These are phyloP conservation scores for Opisthograptis luteolata DNA, from an alignment of 2,888 invertebrate species.

Conservation along the genomic window DNA sequence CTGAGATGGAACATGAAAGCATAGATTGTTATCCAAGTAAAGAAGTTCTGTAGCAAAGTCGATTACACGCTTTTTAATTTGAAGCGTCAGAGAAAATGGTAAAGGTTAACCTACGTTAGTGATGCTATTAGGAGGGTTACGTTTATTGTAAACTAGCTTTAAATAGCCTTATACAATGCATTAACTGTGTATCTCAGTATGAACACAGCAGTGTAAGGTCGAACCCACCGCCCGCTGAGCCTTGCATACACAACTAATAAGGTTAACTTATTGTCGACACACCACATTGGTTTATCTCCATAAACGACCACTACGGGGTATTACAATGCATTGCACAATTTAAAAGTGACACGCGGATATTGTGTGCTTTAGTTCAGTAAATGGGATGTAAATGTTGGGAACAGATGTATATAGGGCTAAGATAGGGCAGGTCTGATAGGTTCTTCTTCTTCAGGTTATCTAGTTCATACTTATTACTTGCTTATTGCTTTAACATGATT, in stretches of 20 bases:
- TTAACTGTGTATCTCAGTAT: conserved; percentile 42
- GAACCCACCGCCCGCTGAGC: conserved; percentile 54
- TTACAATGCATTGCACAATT: conserved; percentile 18
- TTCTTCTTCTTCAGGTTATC: background rate
- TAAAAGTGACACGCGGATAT: conserved; percentile 19
- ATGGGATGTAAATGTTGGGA: background rate
- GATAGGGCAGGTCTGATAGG: no score
- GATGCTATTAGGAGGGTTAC: background rate
- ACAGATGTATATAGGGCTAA: no score
- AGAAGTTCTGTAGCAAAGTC: no score
- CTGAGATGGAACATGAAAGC: no score
- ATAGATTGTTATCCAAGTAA: no score
- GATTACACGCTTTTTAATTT: background rate
- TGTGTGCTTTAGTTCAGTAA: conserved; percentile 10
- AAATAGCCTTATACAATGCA: conserved; percentile 20
- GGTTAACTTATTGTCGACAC: conserved; percentile 72
- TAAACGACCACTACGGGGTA: conserved; percentile 32
- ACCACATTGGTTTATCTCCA: conserved; percentile 63
- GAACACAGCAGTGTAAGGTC: conserved; percentile 39
- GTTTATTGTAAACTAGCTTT: conserved; percentile 2
- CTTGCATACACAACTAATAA: conserved; percentile 61
- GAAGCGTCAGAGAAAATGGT: background rate
- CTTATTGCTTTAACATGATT: no score
- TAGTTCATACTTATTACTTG: no score
- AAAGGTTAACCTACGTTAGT: background rate